Percentiles rank a stretch among this genome's conserved stretches.
Evolutionary conservation across 2,113 vertebrate species (phyloP).

Genomic region (Perca flavescens): DNA sequence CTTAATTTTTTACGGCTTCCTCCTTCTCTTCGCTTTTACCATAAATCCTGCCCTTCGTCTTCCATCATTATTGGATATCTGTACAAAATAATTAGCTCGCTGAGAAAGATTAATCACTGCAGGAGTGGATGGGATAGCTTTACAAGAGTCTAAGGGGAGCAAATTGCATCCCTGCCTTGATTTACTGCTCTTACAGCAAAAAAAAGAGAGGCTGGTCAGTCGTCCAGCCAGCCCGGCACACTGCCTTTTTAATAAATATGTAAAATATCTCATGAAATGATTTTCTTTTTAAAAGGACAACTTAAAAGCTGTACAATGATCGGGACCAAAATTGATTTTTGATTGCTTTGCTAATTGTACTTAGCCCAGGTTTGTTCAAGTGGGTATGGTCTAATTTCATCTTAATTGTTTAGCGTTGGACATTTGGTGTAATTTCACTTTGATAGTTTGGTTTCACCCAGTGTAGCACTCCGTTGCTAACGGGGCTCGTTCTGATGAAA

Average conservation of each 20-base stretch:
- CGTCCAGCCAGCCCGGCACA: constrained; percentile 48
- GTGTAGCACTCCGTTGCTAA: constrained; percentile 53
- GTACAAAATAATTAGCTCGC: constrained; percentile 88
- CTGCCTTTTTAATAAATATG: constrained; percentile 77
- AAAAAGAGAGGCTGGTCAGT: constrained; percentile 57
- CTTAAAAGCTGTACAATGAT: constrained; percentile 39
- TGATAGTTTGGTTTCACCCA: constrained; percentile 44
- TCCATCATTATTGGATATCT: constrained; percentile 89
- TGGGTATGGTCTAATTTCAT: constrained; percentile 34
- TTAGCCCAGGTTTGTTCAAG: constrained; percentile 34
- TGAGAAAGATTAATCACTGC: constrained; percentile 84
- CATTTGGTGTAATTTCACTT: constrained; percentile 71
- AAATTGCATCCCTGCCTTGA: constrained; percentile 83
- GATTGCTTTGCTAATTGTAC: constrained; percentile 46
- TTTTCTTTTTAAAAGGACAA: constrained; percentile 18
- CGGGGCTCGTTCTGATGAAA: constrained; percentile 42
- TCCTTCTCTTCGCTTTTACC: constrained; percentile 78
- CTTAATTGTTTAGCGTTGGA: constrained; percentile 55
- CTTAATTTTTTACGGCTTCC: constrained; percentile 70
- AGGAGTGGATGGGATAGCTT: constrained; percentile 86
- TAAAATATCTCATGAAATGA: constrained; percentile 59
- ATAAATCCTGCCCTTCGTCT: constrained; percentile 83
- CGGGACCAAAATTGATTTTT: constrained; percentile 29
- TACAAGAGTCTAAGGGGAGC: constrained; percentile 87
- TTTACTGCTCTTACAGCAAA: constrained; percentile 80